These are phyloP conservation scores for Thamnophis elegans DNA, from an alignment of 2,797 vertebrate genomes.

Conservation along the genomic window DNA sequence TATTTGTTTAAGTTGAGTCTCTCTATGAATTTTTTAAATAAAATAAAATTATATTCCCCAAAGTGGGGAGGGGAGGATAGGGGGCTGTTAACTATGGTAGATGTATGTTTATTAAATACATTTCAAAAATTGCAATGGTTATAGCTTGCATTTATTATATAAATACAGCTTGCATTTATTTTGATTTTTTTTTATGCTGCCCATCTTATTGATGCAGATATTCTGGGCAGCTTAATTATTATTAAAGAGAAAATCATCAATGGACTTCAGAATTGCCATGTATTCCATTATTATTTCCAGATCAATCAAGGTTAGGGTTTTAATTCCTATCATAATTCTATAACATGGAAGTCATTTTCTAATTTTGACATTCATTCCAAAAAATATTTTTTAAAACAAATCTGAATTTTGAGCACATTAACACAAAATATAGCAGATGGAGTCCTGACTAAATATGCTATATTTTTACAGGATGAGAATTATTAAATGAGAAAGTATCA, in stretches of 20 bases:
- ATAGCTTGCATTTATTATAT: not conserved
- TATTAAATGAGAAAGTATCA: slow-evolving; percentile 42
- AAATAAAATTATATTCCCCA: not conserved
- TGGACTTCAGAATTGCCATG: not conserved
- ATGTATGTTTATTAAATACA: not conserved
- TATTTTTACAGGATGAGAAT: slow-evolving; percentile 5
- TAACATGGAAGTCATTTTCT: not conserved
- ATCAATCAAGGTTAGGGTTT: not conserved
- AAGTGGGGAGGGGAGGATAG: not conserved
- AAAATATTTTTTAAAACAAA: not conserved
- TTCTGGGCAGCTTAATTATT: not conserved
- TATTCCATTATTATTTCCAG: not conserved
- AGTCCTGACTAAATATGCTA: slow-evolving; percentile 43
- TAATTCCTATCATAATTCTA: not conserved
- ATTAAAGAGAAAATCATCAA: not conserved
- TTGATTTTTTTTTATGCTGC: not conserved
- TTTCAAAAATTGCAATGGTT: not conserved
- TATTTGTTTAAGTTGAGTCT: not conserved
- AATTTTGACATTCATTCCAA: slow-evolving; percentile 33
- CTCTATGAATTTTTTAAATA: not conserved
- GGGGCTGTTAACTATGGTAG: not conserved
- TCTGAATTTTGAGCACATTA: not conserved
- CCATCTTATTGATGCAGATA: not conserved
- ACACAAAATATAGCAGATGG: slow-evolving; percentile 31
- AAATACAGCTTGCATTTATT: not conserved